Evolutionary conservation across 2,797 vertebrate genomes (phyloP).

Genomic region (Carapus acus): DNA sequence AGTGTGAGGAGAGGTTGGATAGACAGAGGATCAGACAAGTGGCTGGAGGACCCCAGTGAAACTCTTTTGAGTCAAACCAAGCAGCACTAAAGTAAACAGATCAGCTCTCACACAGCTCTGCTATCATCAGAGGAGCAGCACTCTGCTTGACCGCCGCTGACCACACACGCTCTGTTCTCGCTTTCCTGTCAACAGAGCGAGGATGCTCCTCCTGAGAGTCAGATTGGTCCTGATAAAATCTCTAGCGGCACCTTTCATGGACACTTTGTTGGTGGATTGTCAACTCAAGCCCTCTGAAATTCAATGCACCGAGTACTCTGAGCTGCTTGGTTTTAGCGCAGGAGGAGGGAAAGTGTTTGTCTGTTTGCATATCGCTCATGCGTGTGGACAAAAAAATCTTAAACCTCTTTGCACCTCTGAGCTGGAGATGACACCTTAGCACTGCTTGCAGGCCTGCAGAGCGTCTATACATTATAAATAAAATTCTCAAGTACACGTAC

Average conservation of each 20-base stretch:
- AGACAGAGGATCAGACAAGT: slow-evolving; percentile 1
- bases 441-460: too few relatives aligned
- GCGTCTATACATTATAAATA: too few relatives aligned
- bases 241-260: not conserved
- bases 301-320: not conserved
- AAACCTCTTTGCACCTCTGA: not conserved
- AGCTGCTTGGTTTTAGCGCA: not conserved
- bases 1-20: not conserved
- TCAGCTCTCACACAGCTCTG: slow-evolving; percentile 1
- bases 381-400: not conserved
- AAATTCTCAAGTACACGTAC: too few relatives aligned
- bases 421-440: not conserved
- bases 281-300: slow-evolving; percentile 35
- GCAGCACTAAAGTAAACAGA: slow-evolving; percentile 27
- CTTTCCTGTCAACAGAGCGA: slow-evolving; percentile 46
- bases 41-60: slow-evolving; percentile 11
- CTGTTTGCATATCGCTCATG: not conserved
- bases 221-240: slow-evolving; percentile 24
- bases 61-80: slow-evolving; percentile 34
- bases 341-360: slow-evolving; percentile 20
- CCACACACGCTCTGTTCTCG: slow-evolving; percentile 24
- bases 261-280: slow-evolving; percentile 30
- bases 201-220: slow-evolving; percentile 26
- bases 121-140: slow-evolving; percentile 19
- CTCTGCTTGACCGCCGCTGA: slow-evolving; percentile 14